phyloP scores from a whole-genome alignment of 2,113 vertebrate genomes.

The Smithornis capensis region DNA sequence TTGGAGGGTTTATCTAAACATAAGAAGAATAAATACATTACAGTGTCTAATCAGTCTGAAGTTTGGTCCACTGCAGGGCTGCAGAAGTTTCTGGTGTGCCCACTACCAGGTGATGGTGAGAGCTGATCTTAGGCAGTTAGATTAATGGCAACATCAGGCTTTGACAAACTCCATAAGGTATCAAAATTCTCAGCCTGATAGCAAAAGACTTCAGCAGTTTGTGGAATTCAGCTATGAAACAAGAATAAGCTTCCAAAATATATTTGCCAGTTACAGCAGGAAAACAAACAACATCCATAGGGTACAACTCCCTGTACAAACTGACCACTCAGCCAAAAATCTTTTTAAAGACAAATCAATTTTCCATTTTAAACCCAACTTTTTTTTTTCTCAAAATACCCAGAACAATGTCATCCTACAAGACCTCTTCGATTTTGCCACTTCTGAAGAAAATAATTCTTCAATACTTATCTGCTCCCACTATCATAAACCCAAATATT shows the following conservation, averaged over 20 bases:
- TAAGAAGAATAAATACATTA: background rate
- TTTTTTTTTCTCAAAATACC: background rate
- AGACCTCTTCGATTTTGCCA: background rate
- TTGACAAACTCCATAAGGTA: accelerated
- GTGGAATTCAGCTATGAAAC: background rate
- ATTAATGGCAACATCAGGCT: accelerated
- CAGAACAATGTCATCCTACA: accelerated
- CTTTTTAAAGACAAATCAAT: background rate
- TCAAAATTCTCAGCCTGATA: background rate
- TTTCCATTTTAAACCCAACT: accelerated
- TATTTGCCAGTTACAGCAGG: background rate
- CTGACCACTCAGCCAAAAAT: background rate
- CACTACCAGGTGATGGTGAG: accelerated
- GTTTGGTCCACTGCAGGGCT: background rate
- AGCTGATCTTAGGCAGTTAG: accelerated
- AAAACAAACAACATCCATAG: accelerated
- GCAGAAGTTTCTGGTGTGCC: background rate
- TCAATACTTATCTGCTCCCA: background rate
- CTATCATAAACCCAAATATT: background rate
- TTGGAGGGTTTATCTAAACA: background rate
- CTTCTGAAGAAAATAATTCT: background rate
- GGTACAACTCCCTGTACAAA: background rate
- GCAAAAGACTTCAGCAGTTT: accelerated
- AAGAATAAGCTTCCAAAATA: background rate
- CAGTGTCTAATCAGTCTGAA: background rate